phyloP scores from a whole-genome alignment of 1,140 invertebrate species.

The Harlomillsia oculata region DNA sequence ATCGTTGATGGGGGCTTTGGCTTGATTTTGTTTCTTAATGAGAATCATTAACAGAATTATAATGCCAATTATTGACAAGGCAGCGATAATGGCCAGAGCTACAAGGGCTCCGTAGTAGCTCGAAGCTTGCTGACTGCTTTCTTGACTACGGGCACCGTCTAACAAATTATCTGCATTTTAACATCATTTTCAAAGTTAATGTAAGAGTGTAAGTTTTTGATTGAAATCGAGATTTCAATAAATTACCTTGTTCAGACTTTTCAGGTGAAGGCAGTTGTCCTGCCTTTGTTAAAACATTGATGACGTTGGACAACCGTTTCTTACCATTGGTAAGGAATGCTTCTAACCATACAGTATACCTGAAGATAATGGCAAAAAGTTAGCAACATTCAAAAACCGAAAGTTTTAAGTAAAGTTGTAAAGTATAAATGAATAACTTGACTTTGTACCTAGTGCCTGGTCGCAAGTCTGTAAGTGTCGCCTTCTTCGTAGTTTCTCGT shows the following conservation, averaged over 20 bases:
- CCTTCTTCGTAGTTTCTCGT: constrained; percentile 59
- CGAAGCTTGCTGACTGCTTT: constrained; percentile 42
- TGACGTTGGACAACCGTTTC: constrained; percentile 70
- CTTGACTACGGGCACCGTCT: constrained; percentile 9
- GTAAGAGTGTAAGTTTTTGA: constrained; percentile 1
- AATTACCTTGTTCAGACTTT: constrained; percentile 37
- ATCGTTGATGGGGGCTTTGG: constrained; percentile 50
- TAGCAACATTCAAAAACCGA: constrained; percentile 3
- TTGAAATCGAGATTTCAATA: neutral
- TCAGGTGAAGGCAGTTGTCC: constrained; percentile 50
- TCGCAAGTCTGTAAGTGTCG: constrained; percentile 59
- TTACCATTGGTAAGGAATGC: constrained; percentile 79
- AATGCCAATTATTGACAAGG: constrained; percentile 67
- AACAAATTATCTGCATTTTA: constrained; percentile 10
- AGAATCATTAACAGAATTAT: constrained; percentile 67
- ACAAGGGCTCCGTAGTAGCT: constrained; percentile 79
- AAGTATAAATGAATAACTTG: neutral
- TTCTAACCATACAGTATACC: constrained; percentile 75
- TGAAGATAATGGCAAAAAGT: constrained; percentile 35
- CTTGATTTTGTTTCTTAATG: constrained; percentile 56
- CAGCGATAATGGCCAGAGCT: constrained; percentile 73
- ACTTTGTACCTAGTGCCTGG: constrained; percentile 56
- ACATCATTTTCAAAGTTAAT: neutral
- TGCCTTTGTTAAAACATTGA: constrained; percentile 75
- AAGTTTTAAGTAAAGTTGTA: neutral